Percentiles rank a stretch among this genome's conserved stretches.
These are phyloP conservation scores for human DNA, from an alignment of 2,113 vertebrate species.

Conservation along the genomic window DNA sequence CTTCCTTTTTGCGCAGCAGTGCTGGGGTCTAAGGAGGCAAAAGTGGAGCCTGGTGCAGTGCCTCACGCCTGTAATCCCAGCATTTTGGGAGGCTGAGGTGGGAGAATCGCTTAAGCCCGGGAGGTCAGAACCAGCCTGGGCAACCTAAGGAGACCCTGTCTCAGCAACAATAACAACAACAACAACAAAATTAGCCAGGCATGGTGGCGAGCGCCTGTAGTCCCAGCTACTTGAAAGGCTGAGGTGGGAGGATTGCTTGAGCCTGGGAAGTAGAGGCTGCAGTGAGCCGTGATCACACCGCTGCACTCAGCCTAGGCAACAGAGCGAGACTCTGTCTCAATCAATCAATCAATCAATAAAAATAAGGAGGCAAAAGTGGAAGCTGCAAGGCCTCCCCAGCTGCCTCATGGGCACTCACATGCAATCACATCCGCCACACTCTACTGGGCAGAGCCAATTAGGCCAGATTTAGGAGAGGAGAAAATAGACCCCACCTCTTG, in stretches of 20 bases:
- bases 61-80: not conserved
- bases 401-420: not conserved
- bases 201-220: too few relatives aligned
- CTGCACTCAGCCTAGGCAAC: not conserved
- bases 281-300: not conserved
- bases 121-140: too few relatives aligned
- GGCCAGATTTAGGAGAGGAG: not conserved
- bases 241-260: not conserved
- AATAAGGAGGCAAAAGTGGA: not conserved
- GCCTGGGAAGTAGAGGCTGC: not conserved
- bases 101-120: not conserved
- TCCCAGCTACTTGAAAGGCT: too few relatives aligned
- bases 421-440: not conserved
- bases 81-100: not conserved
- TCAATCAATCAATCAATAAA: not conserved
- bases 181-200: too few relatives aligned
- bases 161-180: too few relatives aligned
- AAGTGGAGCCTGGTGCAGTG: rapidly evolving
- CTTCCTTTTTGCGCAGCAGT: not conserved
- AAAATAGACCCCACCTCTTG: rapidly evolving
- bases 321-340: not conserved
- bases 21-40: not conserved
- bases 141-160: too few relatives aligned
- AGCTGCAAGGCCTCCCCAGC: not conserved
- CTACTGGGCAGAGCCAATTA: not conserved